Evolutionary conservation across 2,113 vertebrate species (phyloP).

Genomic region (Neoarius graeffei): DNA sequence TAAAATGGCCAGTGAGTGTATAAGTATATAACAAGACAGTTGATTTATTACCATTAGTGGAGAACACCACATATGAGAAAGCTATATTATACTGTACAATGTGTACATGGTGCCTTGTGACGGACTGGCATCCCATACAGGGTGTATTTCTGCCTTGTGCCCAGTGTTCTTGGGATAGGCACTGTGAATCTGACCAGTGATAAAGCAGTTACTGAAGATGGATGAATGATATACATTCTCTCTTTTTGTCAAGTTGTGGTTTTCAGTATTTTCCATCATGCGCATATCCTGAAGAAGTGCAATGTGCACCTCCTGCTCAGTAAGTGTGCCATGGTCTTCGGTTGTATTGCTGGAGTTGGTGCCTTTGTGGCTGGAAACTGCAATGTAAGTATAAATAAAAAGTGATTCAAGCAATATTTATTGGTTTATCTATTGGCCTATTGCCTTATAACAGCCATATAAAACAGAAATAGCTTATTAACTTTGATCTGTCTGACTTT

Average conservation of each 20-base stretch:
- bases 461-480: not conserved
- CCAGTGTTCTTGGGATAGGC: not conserved
- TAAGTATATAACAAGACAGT: not conserved
- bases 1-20: not conserved
- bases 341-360: conserved; percentile 63
- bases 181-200: not conserved
- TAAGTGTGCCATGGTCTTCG: conserved; percentile 64
- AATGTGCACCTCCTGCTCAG: conserved; percentile 61
- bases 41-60: not conserved
- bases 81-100: not conserved
- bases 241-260: conserved; percentile 65
- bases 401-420: not conserved
- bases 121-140: not conserved
- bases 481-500: not conserved
- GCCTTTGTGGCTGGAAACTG: conserved; percentile 75
- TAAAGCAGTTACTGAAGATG: not conserved
- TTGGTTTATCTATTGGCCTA: not conserved
- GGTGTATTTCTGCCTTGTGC: not conserved
- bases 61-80: not conserved
- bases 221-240: not conserved
- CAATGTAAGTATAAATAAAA: conserved; percentile 67
- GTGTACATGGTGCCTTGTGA: no score
- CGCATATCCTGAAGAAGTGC: conserved; percentile 72
- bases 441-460: not conserved
- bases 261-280: conserved; percentile 74